Conservation (phyloP, 64 coral and sea anemone species). For the Pocillopora damicornis region DNA sequence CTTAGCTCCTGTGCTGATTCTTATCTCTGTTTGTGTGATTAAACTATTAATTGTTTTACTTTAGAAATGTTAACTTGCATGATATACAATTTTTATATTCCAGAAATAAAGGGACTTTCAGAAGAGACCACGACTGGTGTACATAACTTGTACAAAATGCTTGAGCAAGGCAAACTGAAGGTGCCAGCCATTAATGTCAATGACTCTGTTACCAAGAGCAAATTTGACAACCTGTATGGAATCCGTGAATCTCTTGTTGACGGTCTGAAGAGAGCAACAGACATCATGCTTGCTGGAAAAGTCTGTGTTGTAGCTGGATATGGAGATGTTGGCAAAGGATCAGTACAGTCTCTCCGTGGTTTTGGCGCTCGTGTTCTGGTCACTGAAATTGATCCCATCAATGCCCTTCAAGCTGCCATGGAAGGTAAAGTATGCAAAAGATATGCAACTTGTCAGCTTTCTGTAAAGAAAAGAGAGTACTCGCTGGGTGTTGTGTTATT, state of each 20-base stretch:
- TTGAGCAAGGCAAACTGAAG: constrained; percentile 57
- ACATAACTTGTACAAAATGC: constrained; percentile 96
- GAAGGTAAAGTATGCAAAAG: constrained; percentile 55
- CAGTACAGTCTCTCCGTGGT: constrained; percentile 77
- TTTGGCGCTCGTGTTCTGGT: constrained; percentile 92
- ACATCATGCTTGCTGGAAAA: constrained; percentile 98
- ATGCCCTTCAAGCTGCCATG: constrained; percentile 98
- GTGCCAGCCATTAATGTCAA: constrained; percentile 95
- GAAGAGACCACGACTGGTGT: constrained; percentile 99
- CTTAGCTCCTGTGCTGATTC: too few species aligned
- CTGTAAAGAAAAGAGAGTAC: not conserved
- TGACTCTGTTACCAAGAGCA: constrained; percentile 98
- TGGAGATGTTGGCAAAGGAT: constrained; percentile 98
- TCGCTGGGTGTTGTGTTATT: too few species aligned
- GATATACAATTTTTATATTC: not conserved
- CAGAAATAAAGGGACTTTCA: constrained; percentile 73
- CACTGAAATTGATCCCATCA: constrained; percentile 96
- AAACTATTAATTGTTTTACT: too few species aligned
- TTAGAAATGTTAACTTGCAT: too few species aligned
- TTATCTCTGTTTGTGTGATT: too few species aligned
- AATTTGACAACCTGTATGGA: constrained; percentile 99
- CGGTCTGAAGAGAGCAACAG: constrained; percentile 98
- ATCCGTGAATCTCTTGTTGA: constrained; percentile 95
- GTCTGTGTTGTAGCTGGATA: constrained; percentile 95
- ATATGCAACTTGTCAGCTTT: not conserved